Percentiles rank a stretch among this genome's conserved stretches.
Evolutionary conservation across 2,113 vertebrate species (phyloP).

Genomic region (Hyperopisus bebe): DNA sequence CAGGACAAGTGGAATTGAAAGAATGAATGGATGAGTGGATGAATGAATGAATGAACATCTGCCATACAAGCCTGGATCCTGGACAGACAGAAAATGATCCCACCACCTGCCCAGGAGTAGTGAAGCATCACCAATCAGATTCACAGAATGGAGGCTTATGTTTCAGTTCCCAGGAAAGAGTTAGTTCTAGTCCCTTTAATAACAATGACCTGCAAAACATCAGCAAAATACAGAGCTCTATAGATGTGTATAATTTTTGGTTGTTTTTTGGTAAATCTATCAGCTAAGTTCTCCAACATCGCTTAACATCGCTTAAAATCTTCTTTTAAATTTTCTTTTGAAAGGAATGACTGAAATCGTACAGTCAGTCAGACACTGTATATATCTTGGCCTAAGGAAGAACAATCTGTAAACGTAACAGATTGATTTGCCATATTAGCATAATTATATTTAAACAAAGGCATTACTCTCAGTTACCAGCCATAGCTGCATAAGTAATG

Average conservation of each 20-base stretch:
- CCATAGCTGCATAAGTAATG: not conserved
- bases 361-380: not conserved
- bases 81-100: not conserved
- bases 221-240: not conserved
- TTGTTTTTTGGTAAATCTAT: not conserved
- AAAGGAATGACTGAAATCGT: not conserved
- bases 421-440: conserved; percentile 4
- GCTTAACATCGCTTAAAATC: too few species aligned
- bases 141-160: not conserved
- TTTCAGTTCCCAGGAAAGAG: not conserved
- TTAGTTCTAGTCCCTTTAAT: not conserved
- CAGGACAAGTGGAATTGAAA: not conserved
- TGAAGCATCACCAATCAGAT: not conserved
- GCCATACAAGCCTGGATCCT: not conserved
- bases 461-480: conserved; percentile 11
- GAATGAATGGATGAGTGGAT: not conserved
- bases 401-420: not conserved
- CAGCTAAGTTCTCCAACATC: not conserved
- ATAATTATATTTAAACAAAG: conserved; percentile 6
- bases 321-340: not conserved
- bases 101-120: not conserved
- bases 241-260: not conserved
- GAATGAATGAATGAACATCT: not conserved
- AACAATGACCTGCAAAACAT: not conserved
- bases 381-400: not conserved